Base-by-base conservation (phyloP, 2,888 invertebrate species). In the Drosophila demipolita region DNA sequence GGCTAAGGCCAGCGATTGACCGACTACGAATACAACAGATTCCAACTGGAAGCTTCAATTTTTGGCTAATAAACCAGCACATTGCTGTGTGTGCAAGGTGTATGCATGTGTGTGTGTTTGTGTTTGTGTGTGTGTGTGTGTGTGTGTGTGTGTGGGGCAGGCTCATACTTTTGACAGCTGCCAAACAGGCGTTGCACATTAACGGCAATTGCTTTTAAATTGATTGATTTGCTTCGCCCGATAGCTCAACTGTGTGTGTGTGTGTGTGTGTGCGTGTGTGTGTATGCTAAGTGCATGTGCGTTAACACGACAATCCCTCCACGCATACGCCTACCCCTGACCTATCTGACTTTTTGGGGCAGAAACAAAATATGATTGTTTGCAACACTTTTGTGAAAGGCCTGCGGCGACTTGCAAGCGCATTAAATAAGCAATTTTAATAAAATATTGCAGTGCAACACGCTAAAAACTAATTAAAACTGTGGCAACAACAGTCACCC, bases 131-230 rank as follows among this genome's bases (percentile, higher is more conserved):
- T 48, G 55, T 50, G 40, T 40, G 23, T 35, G 50, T 50, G 53
- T 60, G 54, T 42, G 49, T 57, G 63, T 9, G 52, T 52, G 59
- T 32, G 45, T 29, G 53, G 6, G 17, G 15, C 6, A 50, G 54
- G 58, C 29, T 32, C 42, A 52, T 73, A 78, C 75, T 73, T 83
- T 73, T 83, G 85, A 85, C 88, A 85, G 85, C 88, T 87, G 86
- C 88, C 88, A 85, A 83, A 85, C 77, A 83, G 77, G 83, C 82
- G 86, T 85, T 83, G 80, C 82, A 87, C 85, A 85, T 87, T 85
- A 85, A 85, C 86, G 86, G 86, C 88, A 87, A 85, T 87, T 87
- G 85, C 86, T 85, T 87, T 85, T 80, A 86, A 87, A 86, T 85
- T 87, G 85, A 85, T 85, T 86, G 88, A 85, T 87, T 87, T 87